Conservation (phyloP, 1,140 invertebrate species). For the Temnothorax longispinosus region DNA sequence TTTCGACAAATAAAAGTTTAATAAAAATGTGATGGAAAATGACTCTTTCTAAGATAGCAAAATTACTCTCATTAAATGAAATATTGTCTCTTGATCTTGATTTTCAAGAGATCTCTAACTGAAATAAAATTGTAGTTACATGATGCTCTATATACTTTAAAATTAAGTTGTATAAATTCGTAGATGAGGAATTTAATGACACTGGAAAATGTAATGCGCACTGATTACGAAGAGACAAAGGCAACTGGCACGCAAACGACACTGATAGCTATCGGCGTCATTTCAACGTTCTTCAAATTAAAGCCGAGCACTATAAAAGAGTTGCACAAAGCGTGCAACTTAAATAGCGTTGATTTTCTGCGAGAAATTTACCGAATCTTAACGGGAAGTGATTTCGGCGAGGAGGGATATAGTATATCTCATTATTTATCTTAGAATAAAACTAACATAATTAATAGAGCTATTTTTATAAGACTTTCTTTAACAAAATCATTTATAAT, state of each 20-base stretch:
- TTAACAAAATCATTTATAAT: constrained; percentile 32
- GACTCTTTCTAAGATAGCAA: background rate
- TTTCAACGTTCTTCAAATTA: constrained; percentile 77
- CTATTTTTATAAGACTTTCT: background rate
- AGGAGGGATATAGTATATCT: constrained; percentile 78
- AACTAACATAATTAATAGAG: background rate
- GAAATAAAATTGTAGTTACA: background rate
- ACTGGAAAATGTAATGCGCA: constrained; percentile 75
- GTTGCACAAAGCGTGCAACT: constrained; percentile 68
- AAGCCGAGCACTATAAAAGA: constrained; percentile 70
- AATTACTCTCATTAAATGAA: background rate
- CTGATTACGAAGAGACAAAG: constrained; percentile 77
- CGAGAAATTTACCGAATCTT: constrained; percentile 79
- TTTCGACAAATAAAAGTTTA: constrained; percentile 28
- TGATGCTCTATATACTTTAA: background rate
- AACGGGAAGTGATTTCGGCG: constrained; percentile 80
- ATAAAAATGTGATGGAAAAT: background rate
- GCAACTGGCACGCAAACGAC: constrained; percentile 72
- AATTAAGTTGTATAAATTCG: constrained; percentile 50
- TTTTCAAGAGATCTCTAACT: background rate
- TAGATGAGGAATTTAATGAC: constrained; percentile 73
- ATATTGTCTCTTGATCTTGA: constrained; percentile 11
- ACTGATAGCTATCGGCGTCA: constrained; percentile 78
- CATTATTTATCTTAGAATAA: background rate
- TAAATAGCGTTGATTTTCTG: constrained; percentile 77